Base-by-base conservation (phyloP, 2,888 invertebrate species). In the Phorcus lineatus region DNA sequence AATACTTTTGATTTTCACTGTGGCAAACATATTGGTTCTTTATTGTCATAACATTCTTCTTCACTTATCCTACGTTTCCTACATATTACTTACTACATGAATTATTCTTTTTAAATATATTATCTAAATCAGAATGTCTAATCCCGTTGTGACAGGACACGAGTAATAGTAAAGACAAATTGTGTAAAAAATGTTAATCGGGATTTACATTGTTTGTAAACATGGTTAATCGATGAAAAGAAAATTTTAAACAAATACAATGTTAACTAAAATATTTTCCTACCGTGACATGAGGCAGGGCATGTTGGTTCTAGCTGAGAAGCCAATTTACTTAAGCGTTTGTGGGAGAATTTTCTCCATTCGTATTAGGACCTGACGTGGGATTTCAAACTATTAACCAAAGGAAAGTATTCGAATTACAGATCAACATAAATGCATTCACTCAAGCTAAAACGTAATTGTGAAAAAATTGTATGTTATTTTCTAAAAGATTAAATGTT, bases 191-290 rank as follows among this genome's bases (percentile, higher is more conserved):
- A 62, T 62, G 62, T 62, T 62, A 28, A 62, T 62, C 62, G 62
- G 62, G 47, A 28, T 17, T 62, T 28, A 62, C 24, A 17, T 24
- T 62, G 62, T 62, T 62, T 62, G 62, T 62, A 16, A 62, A 28
- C 62, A 28, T 47, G 62, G 24, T 16, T 24, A 62, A 62, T 62
- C 62, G 62, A 62, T 62, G 16, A 62, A 16, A 62, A 62, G 62
- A 62, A 62, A 62, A 62, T 62, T 62, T 62, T 62, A 62, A 62
- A 62, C 62, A 62, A 62, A 62, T 62, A 62, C 22, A 28, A 62
- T 62, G 62, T 62, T 62, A 62, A 62, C 62, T 62, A 62, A 62
- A 62, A 62, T 62, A 62, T 62, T 62, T 62, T 62, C 28, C 24
- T 62, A 24, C 24, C 62, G 62, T 62, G 62, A 62, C 62, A 24